Evolutionary conservation across 2,113 vertebrate genomes (phyloP), one percentile per base, ranked within the genome.

Genomic region (Catharus minimus): DNA sequence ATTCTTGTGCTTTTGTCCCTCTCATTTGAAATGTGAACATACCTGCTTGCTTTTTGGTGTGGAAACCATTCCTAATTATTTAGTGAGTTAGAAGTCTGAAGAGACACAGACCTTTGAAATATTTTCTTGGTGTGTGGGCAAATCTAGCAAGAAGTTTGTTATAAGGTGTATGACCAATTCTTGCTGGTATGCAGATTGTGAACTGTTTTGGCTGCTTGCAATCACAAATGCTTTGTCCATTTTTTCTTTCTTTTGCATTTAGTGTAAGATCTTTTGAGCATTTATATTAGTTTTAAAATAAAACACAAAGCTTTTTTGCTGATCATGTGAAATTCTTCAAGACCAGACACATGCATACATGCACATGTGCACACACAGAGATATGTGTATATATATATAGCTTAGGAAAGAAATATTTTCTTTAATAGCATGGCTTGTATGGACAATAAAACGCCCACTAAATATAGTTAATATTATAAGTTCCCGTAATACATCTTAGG

Each of bases 71-170:
- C 2, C 19, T 52, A 72, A 49, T 43, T 68, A 36, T 88, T 93
- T 95, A 38, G 66, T 86, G 83, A 92, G 39, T 66, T 83, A 68
- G 49, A 84, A 89, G 61, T 53, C 80, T 90, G 77, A 95, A 90
- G 73, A 93, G 49, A 90, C 73, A 30, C 53, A 78, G 57, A 28
- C 18, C 50, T 84, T 79, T 86, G 73, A 94, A 88, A 84, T 5
- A 20, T 61, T 89, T 92, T 92, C 90, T 52, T 92, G 43, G 62
- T 93, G 69, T 90, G 86, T 86, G 80, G 94, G 73, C 73, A 94
- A 90, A 90, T 17, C 73, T 72, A 82, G 69, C 39, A 86, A 52
- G 65, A 88, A 73, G 32, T 88, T 86, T 86, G 50, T 68, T 81
- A 47, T 74, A 90, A 86, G 0, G 3, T 78, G 14, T 61, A 26